Base-by-base conservation (phyloP, 2,797 vertebrate species). In the Avahi laniger region DNA sequence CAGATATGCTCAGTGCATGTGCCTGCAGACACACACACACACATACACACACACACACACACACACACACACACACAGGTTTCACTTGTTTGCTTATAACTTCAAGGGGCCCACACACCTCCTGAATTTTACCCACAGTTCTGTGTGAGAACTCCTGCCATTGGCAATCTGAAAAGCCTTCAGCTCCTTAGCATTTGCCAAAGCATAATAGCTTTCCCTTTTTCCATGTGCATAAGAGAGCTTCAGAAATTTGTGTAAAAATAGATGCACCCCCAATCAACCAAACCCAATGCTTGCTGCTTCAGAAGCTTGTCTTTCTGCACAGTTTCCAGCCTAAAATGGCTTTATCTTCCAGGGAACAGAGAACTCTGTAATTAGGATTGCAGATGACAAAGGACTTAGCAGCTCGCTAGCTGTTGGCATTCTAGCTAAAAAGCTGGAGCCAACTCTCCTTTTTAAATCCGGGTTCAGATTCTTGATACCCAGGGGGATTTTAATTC, bases 201-300 rank as follows among this genome's bases (percentile, higher is more conserved):
- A 26, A 93, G 24, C 35, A 48, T n/a, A 65, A 9, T 35, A 96
- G 69, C 20, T 76, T 88, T 35, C 52, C 11, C 35, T 93, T 59
- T 95, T 94, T 85, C 24, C 11, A 3, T 1, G 63, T 22, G 15
- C 48, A 33, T 1, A 50, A 76, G 22, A 92, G 79, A 73, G 57
- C 70, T 80, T 95, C 41, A 78, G 95, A 96, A 80, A 94, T 95
- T 97, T 30, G 35, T 59, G 59, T 93, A 78, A 94, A 97, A 97
- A 67, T 1, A 69, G 88, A 94, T 63, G 61, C 63, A 24, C 48
- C 63, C 57, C 57, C 20, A 88, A 20, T 41, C 48, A 84, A 91
- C 81, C 81, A 96, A 96, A 93, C 92, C 93, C 86, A 38, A 35
- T 22, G 80, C 96, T 67, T 70, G 69, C 94, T 91, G 0, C 0